A percentile compares a stretch with the other conserved stretches of the same genome.
These are phyloP conservation scores for Dermochelys coriacea DNA, from an alignment of 2,797 vertebrate species.

Conservation along the genomic window DNA sequence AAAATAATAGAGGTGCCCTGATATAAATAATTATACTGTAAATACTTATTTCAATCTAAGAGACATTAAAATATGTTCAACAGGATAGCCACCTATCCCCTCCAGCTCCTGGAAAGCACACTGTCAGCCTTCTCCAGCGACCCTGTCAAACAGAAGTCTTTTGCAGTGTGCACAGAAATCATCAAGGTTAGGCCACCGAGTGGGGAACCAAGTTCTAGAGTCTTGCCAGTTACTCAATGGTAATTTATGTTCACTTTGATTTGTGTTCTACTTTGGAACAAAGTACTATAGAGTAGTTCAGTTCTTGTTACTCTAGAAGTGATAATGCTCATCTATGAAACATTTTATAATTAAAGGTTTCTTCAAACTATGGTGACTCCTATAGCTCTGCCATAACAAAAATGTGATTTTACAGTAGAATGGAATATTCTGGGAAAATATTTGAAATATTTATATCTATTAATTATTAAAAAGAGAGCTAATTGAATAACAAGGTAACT, in stretches of 20 bases:
- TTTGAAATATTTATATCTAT: neutral
- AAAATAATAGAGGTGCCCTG: neutral
- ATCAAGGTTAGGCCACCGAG: no score
- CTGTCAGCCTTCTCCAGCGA: neutral
- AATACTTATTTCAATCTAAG: neutral
- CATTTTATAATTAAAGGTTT: neutral
- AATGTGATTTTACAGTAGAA: neutral
- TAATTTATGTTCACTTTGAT: accelerated
- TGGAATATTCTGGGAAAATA: neutral
- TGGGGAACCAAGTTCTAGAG: neutral
- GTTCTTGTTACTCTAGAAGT: neutral
- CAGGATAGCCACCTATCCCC: neutral
- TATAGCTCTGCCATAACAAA: neutral
- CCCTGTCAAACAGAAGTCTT: accelerated
- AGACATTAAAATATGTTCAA: accelerated
- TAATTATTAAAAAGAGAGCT: neutral
- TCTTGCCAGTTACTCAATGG: neutral
- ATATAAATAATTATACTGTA: accelerated
- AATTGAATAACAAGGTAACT: accelerated
- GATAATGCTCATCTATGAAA: neutral
- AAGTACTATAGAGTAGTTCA: accelerated
- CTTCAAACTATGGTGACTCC: neutral
- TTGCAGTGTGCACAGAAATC: neutral
- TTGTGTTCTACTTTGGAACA: accelerated
- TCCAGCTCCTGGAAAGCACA: neutral